A percentile compares a stretch with the other conserved stretches of the same genome.
These are phyloP conservation scores for Daubentonia madagascariensis DNA, from an alignment of 2,113 vertebrate species.

Conservation along the genomic window DNA sequence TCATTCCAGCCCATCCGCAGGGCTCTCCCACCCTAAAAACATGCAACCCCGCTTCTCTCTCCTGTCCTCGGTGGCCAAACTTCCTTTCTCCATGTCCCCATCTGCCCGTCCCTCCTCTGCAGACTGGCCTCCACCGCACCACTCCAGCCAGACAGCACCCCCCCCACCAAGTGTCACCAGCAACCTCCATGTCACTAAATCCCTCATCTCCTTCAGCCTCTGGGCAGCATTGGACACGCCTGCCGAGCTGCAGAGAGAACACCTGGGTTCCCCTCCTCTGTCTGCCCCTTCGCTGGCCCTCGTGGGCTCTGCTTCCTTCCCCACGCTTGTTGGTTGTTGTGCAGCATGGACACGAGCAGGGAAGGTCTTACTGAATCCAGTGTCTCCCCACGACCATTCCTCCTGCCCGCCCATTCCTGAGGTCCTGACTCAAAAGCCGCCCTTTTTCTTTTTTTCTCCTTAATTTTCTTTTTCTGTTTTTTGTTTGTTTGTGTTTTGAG, in stretches of 20 bases:
- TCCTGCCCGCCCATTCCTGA: not conserved
- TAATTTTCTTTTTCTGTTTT: not conserved
- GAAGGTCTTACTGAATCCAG: not conserved
- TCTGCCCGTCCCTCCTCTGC: not conserved
- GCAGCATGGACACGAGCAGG: not conserved
- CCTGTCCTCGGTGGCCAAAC: not conserved
- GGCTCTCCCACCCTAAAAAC: not conserved
- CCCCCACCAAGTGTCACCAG: not conserved
- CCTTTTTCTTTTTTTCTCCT: not conserved
- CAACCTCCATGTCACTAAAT: not conserved
- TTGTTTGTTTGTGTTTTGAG: too few relatives aligned
- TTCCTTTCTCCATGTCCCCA: not conserved
- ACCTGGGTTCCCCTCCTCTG: not conserved
- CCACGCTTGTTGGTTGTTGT: accelerated
- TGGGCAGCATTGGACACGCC: not conserved
- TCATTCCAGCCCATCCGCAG: not conserved
- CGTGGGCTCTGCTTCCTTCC: not conserved
- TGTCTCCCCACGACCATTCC: not conserved
- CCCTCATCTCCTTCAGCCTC: not conserved
- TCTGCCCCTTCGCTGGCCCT: not conserved
- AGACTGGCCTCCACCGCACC: not conserved
- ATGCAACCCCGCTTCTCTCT: not conserved
- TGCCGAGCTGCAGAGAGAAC: not conserved
- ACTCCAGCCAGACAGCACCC: too few relatives aligned
- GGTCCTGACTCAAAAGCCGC: not conserved